These are phyloP conservation scores for Rhagologus leucostigma DNA, from an alignment of 2,113 vertebrate genomes.

Conservation along the genomic window DNA sequence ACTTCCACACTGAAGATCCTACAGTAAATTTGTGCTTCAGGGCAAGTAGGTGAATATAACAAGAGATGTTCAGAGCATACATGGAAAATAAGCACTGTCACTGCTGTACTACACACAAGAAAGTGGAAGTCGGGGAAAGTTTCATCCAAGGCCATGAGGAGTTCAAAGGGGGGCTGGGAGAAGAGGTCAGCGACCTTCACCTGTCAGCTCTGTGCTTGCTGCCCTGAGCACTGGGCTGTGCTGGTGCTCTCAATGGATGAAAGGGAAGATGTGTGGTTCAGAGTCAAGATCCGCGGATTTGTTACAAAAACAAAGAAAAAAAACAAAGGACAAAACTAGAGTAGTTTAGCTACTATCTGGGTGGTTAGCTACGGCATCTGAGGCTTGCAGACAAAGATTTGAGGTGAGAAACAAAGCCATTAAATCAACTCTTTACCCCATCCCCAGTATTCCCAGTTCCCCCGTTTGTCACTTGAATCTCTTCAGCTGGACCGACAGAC, in stretches of 20 bases:
- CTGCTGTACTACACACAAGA: not conserved
- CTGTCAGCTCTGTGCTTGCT: not conserved
- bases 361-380: not conserved
- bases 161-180: not conserved
- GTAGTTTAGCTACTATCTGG: not conserved
- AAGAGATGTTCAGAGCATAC: not conserved
- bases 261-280: not conserved
- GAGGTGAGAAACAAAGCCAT: not conserved
- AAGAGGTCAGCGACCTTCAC: not conserved
- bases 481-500: not conserved
- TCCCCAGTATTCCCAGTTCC: too few species aligned
- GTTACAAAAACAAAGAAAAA: not conserved
- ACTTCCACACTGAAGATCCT: not conserved
- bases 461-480: not conserved
- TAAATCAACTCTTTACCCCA: not conserved
- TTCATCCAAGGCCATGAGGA: not conserved
- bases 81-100: not conserved
- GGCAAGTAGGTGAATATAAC: not conserved
- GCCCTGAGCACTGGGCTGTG: not conserved
- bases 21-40: not conserved
- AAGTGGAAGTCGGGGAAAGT: not conserved
- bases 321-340: rapidly evolving
- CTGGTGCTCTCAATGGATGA: rapidly evolving
- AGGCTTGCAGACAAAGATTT: not conserved
- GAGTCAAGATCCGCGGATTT: not conserved